These are phyloP conservation scores for Palythoa caribaeorum DNA, from an alignment of 92 coral and sea anemone genomes.

Conservation along the genomic window DNA sequence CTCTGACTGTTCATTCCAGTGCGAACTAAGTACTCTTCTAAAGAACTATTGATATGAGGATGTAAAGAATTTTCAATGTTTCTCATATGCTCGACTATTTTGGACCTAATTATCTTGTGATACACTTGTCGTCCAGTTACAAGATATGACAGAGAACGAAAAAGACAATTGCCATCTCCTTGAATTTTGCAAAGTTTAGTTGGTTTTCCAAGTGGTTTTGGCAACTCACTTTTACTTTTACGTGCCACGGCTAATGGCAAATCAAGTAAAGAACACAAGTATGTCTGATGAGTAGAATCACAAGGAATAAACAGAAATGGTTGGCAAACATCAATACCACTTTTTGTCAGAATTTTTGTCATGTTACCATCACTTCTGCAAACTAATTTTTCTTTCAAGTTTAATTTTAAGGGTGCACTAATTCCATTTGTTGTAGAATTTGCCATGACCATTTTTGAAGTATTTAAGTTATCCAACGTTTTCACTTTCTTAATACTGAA, in stretches of 20 bases:
- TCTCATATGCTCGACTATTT: constrained; percentile 58
- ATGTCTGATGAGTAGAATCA: constrained; percentile 27
- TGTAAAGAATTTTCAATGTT: constrained; percentile 54
- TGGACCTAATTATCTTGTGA: constrained; percentile 50
- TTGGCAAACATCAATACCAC: background rate
- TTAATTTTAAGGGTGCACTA: constrained; percentile 13
- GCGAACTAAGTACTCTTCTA: constrained; percentile 53
- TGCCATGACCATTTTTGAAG: constrained; percentile 14
- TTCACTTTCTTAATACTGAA: constrained; percentile 10
- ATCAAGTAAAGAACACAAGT: constrained; percentile 53
- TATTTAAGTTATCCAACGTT: constrained; percentile 9
- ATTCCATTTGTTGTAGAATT: constrained; percentile 9
- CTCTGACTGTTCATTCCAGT: constrained; percentile 64
- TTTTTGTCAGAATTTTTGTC: constrained; percentile 10
- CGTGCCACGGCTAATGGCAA: constrained; percentile 45
- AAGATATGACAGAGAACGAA: constrained; percentile 69
- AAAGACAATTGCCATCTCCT: constrained; percentile 67
- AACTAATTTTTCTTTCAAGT: constrained; percentile 6
- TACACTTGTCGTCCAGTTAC: constrained; percentile 59
- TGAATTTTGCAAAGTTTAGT: constrained; percentile 24
- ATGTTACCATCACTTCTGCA: constrained; percentile 14
- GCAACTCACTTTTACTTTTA: background rate
- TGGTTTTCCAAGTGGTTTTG: constrained; percentile 43
- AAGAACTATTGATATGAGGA: constrained; percentile 65
- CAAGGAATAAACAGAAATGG: constrained; percentile 11